Conservation (phyloP, 1,140 invertebrate genomes). For the Drosophila auraria region DNA sequence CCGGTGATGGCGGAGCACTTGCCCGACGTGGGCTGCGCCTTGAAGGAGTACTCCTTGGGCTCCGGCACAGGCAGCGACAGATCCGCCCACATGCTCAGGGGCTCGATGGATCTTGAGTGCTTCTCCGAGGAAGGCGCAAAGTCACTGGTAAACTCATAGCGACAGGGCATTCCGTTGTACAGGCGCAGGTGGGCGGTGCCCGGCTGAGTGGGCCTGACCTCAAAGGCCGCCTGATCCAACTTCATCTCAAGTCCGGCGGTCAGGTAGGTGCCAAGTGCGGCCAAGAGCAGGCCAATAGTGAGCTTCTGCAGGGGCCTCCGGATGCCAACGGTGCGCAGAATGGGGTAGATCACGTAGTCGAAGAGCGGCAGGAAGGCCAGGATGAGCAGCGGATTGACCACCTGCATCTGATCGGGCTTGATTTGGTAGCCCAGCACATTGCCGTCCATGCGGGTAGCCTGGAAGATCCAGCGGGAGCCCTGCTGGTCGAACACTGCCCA, state of each 20-base stretch:
- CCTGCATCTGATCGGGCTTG: constrained; percentile 96
- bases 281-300: constrained; percentile 93
- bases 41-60: constrained; percentile 37
- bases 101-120: constrained; percentile 24
- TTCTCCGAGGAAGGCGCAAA: background rate
- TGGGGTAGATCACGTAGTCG: constrained; percentile 90
- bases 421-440: constrained; percentile 89
- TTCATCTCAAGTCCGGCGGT: constrained; percentile 94
- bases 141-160: constrained; percentile 59
- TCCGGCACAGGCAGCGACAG: constrained; percentile 24
- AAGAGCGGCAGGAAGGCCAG: constrained; percentile 95
- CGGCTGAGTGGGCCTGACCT: constrained; percentile 85
- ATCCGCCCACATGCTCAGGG: constrained; percentile 68
- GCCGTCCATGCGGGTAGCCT: constrained; percentile 96
- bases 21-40: constrained; percentile 16
- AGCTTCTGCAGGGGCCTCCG: constrained; percentile 90
- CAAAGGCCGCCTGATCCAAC: constrained; percentile 89
- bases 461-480: constrained; percentile 97
- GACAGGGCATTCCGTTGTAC: constrained; percentile 88
- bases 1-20: constrained; percentile 54
- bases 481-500: constrained; percentile 94
- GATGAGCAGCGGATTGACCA: constrained; percentile 94
- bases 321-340: constrained; percentile 86
- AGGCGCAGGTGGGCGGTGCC: constrained; percentile 89
- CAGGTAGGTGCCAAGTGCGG: constrained; percentile 92